Conservation (phyloP, 2,113 vertebrate genomes). For the Dascyllus trimaculatus region DNA sequence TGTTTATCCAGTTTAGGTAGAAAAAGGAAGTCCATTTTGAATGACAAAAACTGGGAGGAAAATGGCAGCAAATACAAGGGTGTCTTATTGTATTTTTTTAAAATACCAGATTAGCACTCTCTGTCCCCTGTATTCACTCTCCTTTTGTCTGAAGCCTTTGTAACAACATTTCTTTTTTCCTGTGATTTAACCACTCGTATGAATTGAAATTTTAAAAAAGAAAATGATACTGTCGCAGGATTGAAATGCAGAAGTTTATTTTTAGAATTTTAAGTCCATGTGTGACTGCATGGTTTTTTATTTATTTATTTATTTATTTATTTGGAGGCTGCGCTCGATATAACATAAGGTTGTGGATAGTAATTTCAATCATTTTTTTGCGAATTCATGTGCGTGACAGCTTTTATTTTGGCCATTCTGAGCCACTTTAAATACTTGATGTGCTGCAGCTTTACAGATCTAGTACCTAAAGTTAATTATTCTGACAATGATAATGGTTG, state of each 20-base stretch:
- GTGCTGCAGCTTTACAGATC: neutral
- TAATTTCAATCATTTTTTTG: neutral
- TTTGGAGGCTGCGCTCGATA: neutral
- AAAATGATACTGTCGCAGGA: neutral
- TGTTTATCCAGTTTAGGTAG: conserved; percentile 84
- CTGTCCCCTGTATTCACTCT: conserved; percentile 2
- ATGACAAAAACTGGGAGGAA: conserved; percentile 71
- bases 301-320: neutral
- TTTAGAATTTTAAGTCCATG: neutral
- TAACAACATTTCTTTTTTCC: neutral
- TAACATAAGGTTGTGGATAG: neutral
- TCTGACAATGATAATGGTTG: conserved; percentile 15
- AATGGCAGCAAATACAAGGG: conserved; percentile 47
- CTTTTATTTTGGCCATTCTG: conserved; percentile 5
- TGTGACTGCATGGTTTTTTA: neutral
- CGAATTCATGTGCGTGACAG: neutral
- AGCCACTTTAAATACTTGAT: neutral
- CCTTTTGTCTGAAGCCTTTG: conserved; percentile 45
- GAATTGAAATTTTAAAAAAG: conserved; percentile 5
- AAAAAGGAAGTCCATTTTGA: conserved; percentile 71
- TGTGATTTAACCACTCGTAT: conserved; percentile 19
- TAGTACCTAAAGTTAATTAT: neutral
- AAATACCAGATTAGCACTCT: conserved; percentile 40
- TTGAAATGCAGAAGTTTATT: neutral
- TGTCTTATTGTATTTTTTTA: conserved; percentile 42